A percentile compares a stretch with the other conserved stretches of the same genome.
phyloP scores from a whole-genome alignment of 2,797 vertebrate species.

The Brachymystax lenok region DNA sequence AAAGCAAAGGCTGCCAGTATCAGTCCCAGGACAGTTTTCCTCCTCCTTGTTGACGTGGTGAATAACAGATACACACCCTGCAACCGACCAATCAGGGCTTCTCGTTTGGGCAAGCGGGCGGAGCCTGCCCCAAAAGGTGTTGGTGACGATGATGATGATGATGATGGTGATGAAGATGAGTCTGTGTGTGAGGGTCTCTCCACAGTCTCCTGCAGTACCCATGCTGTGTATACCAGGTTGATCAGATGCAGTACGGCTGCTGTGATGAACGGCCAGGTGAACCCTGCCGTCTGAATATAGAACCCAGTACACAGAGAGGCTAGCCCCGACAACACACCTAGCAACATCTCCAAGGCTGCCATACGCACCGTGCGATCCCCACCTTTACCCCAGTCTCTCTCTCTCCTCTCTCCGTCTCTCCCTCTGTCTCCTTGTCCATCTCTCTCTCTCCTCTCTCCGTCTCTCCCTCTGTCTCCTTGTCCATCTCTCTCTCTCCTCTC shows the following conservation, averaged over 20 bases:
- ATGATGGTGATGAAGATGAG: conserved; percentile 15
- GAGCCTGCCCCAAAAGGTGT: conserved; percentile 17
- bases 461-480: background rate
- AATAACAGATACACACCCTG: conserved; percentile 78
- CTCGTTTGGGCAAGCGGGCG: conserved; percentile 26
- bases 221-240: conserved; percentile 76
- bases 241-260: conserved; percentile 61
- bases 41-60: conserved; percentile 65
- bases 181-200: conserved; percentile 27
- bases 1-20: conserved; percentile 74
- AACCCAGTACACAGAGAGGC: conserved; percentile 81
- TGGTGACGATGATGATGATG: background rate
- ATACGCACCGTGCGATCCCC: conserved; percentile 79
- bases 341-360: conserved; percentile 78
- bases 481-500: background rate
- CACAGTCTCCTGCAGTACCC: conserved; percentile 73
- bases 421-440: background rate
- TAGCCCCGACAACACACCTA: conserved; percentile 77
- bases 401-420: background rate
- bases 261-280: conserved; percentile 78
- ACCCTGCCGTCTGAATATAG: conserved; percentile 76
- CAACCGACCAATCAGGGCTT: conserved; percentile 68
- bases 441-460: background rate
- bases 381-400: conserved; percentile 58
- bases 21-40: conserved; percentile 64